phyloP scores from a whole-genome alignment of 2,113 vertebrate genomes.

The Strigops habroptila region DNA sequence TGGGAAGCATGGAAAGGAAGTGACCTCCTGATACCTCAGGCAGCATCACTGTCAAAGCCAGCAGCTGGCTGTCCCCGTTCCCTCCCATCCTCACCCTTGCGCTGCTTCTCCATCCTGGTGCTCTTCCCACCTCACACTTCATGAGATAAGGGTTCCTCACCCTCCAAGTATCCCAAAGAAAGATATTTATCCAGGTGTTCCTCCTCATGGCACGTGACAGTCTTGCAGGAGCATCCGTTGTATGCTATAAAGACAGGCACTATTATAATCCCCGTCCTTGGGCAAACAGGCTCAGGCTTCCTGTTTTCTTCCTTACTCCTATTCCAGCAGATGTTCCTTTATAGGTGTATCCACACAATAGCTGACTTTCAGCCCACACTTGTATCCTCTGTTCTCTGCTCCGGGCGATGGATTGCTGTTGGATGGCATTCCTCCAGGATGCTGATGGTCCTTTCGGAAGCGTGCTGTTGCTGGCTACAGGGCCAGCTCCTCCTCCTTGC shows the following conservation, averaged over 20 bases:
- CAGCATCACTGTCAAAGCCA: background rate
- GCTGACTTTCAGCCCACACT: background rate
- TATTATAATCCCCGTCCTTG: background rate
- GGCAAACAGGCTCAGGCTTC: background rate
- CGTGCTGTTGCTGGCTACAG: background rate
- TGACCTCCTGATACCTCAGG: background rate
- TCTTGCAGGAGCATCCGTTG: background rate
- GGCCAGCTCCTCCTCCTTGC: background rate
- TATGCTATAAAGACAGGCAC: background rate
- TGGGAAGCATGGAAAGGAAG: rapidly evolving
- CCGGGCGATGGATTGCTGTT: background rate
- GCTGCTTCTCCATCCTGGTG: background rate
- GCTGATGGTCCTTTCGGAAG: background rate
- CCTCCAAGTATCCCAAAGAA: background rate
- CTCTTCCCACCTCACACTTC: background rate
- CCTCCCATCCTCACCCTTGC: background rate
- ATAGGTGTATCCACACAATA: background rate
- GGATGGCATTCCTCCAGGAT: background rate
- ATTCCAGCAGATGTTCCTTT: background rate
- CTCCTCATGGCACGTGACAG: background rate
- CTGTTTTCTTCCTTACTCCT: background rate
- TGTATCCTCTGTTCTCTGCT: background rate
- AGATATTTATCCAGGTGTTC: background rate
- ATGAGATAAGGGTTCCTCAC: background rate
- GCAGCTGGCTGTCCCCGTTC: background rate